Conservation (phyloP, 2,888 invertebrate genomes). For the Epinotia ramella region DNA sequence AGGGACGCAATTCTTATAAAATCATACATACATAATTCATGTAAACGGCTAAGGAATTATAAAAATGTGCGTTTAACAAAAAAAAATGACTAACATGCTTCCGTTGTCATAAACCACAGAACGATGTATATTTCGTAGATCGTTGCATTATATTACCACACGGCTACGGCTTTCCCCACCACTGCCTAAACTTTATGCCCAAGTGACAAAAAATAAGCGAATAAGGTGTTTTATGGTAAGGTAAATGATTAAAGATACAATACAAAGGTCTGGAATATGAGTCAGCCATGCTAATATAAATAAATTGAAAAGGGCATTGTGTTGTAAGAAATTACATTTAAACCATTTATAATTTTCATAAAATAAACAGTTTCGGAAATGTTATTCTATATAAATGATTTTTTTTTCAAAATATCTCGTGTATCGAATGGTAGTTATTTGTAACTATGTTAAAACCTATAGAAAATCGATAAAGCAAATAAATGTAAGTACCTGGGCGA, state of each 20-base stretch:
- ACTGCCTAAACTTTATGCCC: slow-evolving; percentile 46
- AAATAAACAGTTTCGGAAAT: no score
- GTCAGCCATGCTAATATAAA: no score
- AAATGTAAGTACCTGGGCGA: not conserved
- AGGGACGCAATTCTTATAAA: not conserved
- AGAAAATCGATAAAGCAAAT: not conserved
- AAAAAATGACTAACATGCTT: slow-evolving; percentile 9
- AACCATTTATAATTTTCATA: no score
- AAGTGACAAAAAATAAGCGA: slow-evolving; percentile 12
- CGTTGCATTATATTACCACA: slow-evolving; percentile 55
- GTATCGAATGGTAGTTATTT: not conserved
- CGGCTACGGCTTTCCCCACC: slow-evolving; percentile 54
- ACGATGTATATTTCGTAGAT: slow-evolving; percentile 50
- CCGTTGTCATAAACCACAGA: slow-evolving; percentile 33
- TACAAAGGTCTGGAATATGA: not conserved
- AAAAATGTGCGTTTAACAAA: not conserved
- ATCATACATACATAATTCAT: not conserved
- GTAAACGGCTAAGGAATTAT: not conserved
- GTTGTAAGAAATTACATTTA: no score
- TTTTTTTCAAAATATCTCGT: no score
- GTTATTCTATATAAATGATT: no score
- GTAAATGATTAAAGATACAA: not conserved
- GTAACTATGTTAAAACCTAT: not conserved
- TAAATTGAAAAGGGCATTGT: no score
- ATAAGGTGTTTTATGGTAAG: not conserved